Evolutionary conservation across 1,140 invertebrate species (phyloP), one percentile per base, ranked within the genome.

Genomic region (Pseudachorutes palmiensis): DNA sequence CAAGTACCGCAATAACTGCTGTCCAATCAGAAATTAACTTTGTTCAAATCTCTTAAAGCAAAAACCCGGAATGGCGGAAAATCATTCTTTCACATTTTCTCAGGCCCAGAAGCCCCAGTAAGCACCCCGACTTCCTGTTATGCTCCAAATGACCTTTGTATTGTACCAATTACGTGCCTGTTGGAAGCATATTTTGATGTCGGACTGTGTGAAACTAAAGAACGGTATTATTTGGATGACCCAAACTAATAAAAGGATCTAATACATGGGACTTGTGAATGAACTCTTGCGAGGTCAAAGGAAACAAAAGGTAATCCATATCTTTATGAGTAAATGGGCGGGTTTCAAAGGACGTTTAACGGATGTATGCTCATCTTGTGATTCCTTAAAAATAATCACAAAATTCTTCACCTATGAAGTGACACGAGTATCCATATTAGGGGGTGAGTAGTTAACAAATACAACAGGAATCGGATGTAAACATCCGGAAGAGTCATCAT

Each of bases 401-500:
- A 55, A 55, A 55, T 14, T 55, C 24, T 55, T n/a, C n/a, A n/a
- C n/a, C n/a, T n/a, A n/a, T n/a, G n/a, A n/a, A n/a, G n/a, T n/a
- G n/a, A n/a, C 36, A 9, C 19, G 5, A 9, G 5, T 41, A 9
- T 41, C 36, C 36, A 41, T 41, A 19, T 41, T n/a, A n/a, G 24
- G 51, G 51, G 51, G 24, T 14, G 51, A 45, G 9, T 45, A 12
- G 65, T 66, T 64, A 49, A 45, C 64, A 63, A 70, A 64, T n/a
- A n/a, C 57, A 68, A 68, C 58, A 61, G 62, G 41, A 29, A 70
- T 65, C 57, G 68, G 71, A 72, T 70, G 68, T 72, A 72, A 72
- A 72, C 68, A 72, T 72, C 71, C 71, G 71, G 68, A 26, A 26
- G 24, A 55, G 5, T 12, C 51, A 26, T 55, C 36, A 41, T 55